Conservation (phyloP, 2,113 vertebrate species). For the Turdus rufiventris region DNA sequence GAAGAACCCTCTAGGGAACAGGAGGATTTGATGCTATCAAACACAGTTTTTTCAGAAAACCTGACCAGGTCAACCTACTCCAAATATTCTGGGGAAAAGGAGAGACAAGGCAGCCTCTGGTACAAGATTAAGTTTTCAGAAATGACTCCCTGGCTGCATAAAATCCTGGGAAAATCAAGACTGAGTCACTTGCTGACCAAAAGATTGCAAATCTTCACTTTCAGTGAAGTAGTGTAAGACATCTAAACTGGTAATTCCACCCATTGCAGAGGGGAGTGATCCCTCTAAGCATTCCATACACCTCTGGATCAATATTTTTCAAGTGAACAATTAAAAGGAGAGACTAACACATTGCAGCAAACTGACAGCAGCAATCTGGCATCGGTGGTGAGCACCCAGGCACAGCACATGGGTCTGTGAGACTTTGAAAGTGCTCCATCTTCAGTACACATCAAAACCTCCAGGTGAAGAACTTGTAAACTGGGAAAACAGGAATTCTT, state of each 20-base stretch:
- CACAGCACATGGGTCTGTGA: background rate
- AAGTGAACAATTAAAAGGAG: background rate
- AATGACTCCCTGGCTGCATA: background rate
- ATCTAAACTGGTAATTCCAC: background rate
- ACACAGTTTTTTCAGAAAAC: background rate
- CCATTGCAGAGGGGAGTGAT: background rate
- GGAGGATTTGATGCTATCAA: background rate
- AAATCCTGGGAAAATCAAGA: background rate
- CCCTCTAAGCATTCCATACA: background rate
- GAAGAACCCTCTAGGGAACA: background rate
- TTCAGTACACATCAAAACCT: background rate
- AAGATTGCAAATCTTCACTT: background rate
- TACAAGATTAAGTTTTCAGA: background rate
- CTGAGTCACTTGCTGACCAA: background rate
- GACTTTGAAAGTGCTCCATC: background rate
- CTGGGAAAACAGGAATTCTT: background rate
- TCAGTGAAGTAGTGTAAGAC: background rate
- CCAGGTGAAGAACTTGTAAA: background rate
- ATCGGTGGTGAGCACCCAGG: background rate
- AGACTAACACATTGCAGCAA: background rate
- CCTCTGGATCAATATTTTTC: background rate
- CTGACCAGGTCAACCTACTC: background rate
- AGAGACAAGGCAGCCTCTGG: background rate
- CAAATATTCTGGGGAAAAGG: rapidly evolving
- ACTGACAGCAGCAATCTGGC: background rate